Evolutionary conservation across 2,113 vertebrate species (phyloP), one percentile per base, ranked within the genome.

Genomic region (Rafetus swinhoei): DNA sequence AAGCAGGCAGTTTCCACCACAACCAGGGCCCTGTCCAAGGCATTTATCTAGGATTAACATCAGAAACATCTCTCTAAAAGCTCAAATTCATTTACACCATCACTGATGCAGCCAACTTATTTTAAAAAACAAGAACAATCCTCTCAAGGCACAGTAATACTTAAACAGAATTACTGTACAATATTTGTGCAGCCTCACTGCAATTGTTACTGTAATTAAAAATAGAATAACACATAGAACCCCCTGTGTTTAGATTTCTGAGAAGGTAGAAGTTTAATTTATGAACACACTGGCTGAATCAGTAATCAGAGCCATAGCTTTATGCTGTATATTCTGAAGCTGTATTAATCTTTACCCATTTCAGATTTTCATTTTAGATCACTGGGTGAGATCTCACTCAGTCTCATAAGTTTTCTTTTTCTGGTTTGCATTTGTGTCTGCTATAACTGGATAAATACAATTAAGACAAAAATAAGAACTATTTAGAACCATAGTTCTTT

Each of bases 271-370:
- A 83, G 62, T 86, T 88, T 82, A 83, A 4, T 90, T 88, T 22
- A 93, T 74, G 88, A 87, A 53, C 8, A 45, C 92, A 53, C 62
- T 24, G 82, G 79, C 65, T 69, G 32, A 69, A 72, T 72, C 69
- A 39, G 54, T 96, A 88, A 93, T 74, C 85, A 86, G 45, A 94
- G 79, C 45, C 89, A 93, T 25, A n/a, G 79, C 54, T 87, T 45
- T 35, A n/a, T 24, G 13, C 15, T 79, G 22, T 39, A 95, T 53
- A 87, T 59, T 2, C 24, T 77, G 87, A 52, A 93, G 57, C 24
- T 80, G 19, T 62, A 89, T 10, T 91, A 86, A 93, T 87, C 35
- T 76, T 45, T 76, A 24, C 9, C 11, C 72, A 12, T 76, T 76
- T 45, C 7, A 18, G 25, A 62, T 62, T 89, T 89, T 88, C 81